These are phyloP conservation scores for Drosophila subquinaria DNA, from an alignment of 2,888 invertebrate genomes.

Conservation along the genomic window DNA sequence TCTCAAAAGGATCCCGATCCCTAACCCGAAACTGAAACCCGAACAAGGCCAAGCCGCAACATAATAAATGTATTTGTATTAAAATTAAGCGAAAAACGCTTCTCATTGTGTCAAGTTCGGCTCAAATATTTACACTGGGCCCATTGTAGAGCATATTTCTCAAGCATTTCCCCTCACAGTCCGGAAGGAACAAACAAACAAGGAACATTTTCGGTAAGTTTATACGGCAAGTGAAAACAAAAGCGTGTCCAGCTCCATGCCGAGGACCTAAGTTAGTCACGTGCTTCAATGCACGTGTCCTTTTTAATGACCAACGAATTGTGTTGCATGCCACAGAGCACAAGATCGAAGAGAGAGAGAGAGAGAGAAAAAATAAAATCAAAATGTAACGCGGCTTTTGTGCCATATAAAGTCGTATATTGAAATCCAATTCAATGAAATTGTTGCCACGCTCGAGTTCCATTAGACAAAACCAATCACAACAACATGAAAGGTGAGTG, in stretches of 20 bases:
- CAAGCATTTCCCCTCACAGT: slow-evolving; percentile 24
- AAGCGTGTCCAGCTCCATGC: slow-evolving; percentile 57
- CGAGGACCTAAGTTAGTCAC: slow-evolving; percentile 77
- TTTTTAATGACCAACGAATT: slow-evolving; percentile 85
- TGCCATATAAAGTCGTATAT: slow-evolving; percentile 59
- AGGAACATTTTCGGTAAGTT: slow-evolving; percentile 59
- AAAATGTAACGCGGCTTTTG: slow-evolving; percentile 67
- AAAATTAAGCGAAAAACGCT: slow-evolving; percentile 81
- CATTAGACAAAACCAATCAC: slow-evolving; percentile 84
- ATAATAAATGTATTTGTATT: slow-evolving; percentile 76
- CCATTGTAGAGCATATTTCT: slow-evolving; percentile 62
- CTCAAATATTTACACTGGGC: slow-evolving; percentile 76
- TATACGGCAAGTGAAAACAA: slow-evolving; percentile 72
- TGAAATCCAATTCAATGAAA: slow-evolving; percentile 83
- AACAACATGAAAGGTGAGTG: slow-evolving; percentile 65
- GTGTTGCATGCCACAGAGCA: slow-evolving; percentile 56
- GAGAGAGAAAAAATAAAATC: slow-evolving; percentile 47
- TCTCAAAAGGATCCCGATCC: slow-evolving; percentile 18
- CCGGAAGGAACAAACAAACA: slow-evolving; percentile 46
- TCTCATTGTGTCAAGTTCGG: slow-evolving; percentile 68
- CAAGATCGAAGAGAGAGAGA: not conserved
- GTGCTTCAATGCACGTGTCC: slow-evolving; percentile 84
- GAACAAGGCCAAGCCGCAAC: slow-evolving; percentile 47
- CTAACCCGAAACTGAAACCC: slow-evolving; percentile 18
- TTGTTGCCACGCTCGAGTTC: slow-evolving; percentile 82